Conservation (phyloP, 2,888 invertebrate genomes). For the Oligia strigilis region DNA sequence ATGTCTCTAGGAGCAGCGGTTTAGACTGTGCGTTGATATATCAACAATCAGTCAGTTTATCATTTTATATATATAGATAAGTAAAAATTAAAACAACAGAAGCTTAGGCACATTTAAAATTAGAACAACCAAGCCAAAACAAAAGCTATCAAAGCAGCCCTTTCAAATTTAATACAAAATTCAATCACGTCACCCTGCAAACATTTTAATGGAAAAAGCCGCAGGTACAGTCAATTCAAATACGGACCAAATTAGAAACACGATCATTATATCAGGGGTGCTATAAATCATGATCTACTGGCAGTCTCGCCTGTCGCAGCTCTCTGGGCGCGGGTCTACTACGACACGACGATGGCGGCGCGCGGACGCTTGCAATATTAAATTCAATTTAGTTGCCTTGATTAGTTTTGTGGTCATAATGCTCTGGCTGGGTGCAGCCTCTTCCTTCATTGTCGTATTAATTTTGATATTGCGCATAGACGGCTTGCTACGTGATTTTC, state of each 20-base stretch:
- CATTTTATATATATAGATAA: too few species aligned
- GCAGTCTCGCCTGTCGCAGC: slow-evolving; percentile 58
- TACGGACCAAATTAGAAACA: slow-evolving; percentile 52
- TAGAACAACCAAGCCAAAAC: slow-evolving; percentile 29
- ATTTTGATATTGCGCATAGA: slow-evolving; percentile 63
- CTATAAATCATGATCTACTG: slow-evolving; percentile 73
- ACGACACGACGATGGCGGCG: slow-evolving; percentile 40
- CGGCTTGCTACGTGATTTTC: slow-evolving; percentile 44
- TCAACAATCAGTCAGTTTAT: too few species aligned
- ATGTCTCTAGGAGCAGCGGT: too few species aligned
- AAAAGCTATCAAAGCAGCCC: slow-evolving; percentile 34
- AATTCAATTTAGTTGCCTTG: slow-evolving; percentile 87
- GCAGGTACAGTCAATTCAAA: slow-evolving; percentile 52
- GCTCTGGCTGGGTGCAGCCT: slow-evolving; percentile 75
- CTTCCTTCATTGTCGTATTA: slow-evolving; percentile 74
- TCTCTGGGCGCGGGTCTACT: slow-evolving; percentile 59
- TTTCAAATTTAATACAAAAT: slow-evolving; percentile 52
- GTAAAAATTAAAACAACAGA: background rate
- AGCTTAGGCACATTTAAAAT: slow-evolving; percentile 18
- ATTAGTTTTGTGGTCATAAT: slow-evolving; percentile 84
- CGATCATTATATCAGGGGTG: slow-evolving; percentile 60
- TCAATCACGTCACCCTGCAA: slow-evolving; percentile 41
- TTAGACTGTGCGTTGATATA: too few species aligned
- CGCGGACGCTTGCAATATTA: slow-evolving; percentile 82
- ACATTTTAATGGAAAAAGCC: slow-evolving; percentile 55